These are phyloP conservation scores for Whitmania pigra DNA, from an alignment of 1,140 invertebrate genomes.

Conservation along the genomic window DNA sequence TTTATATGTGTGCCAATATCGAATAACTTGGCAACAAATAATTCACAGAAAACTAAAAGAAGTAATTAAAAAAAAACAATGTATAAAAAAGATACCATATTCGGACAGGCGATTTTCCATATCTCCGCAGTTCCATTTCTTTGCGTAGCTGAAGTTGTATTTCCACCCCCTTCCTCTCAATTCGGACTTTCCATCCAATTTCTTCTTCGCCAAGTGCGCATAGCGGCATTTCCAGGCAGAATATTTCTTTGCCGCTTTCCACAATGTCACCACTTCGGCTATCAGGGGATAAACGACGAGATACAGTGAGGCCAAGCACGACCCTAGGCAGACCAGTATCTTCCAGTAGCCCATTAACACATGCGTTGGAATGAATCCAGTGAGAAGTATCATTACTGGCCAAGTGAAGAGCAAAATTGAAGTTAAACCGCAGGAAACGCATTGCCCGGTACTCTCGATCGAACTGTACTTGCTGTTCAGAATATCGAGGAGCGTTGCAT, in stretches of 20 bases:
- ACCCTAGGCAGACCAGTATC: not conserved
- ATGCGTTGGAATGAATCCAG: not conserved
- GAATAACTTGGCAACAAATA: no score
- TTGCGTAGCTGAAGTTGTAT: no score
- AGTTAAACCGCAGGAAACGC: not conserved
- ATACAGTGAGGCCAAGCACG: not conserved
- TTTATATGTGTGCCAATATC: no score
- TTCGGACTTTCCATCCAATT: no score
- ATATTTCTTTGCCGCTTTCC: not conserved
- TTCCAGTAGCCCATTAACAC: not conserved
- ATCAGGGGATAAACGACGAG: not conserved
- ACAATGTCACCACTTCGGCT: not conserved
- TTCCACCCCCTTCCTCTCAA: no score
- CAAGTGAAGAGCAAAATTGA: not conserved
- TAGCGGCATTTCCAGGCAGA: slow-evolving; percentile 3
- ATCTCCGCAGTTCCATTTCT: no score
- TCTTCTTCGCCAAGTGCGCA: not conserved
- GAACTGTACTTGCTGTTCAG: not conserved
- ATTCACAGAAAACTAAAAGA: no score
- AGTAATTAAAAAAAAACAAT: no score
- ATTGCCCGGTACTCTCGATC: not conserved
- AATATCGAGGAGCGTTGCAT: not conserved
- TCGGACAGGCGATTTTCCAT: no score
- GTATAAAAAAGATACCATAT: no score
- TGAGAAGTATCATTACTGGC: not conserved